These are phyloP conservation scores for Gila orcuttii DNA, from an alignment of 2,113 vertebrate species.

Conservation along the genomic window DNA sequence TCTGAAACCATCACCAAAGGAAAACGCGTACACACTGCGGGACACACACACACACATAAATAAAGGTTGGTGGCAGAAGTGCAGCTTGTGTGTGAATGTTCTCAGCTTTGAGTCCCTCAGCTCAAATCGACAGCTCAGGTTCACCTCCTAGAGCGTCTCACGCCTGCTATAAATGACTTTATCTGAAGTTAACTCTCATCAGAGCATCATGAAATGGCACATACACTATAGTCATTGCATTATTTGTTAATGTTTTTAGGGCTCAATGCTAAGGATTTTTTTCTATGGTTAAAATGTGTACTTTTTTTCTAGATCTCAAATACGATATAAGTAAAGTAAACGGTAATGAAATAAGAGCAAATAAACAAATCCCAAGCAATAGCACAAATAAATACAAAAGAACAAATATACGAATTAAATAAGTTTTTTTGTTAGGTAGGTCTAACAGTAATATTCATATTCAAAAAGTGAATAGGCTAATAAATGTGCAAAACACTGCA, in stretches of 20 bases:
- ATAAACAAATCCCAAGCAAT: too few relatives aligned
- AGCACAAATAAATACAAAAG: too few relatives aligned
- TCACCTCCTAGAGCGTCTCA: constrained; percentile 39
- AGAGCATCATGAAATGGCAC: not conserved
- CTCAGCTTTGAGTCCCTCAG: constrained; percentile 5
- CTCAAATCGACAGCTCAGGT: constrained; percentile 30
- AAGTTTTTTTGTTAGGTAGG: too few relatives aligned
- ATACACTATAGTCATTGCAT: not conserved
- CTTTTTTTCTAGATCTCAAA: too few relatives aligned
- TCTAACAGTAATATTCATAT: too few relatives aligned
- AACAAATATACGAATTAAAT: too few relatives aligned
- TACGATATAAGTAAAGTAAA: too few relatives aligned
- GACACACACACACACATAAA: not conserved
- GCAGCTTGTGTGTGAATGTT: constrained; percentile 17
- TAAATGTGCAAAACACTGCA: too few relatives aligned
- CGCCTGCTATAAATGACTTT: constrained; percentile 58
- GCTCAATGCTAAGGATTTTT: too few relatives aligned
- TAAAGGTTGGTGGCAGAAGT: not conserved
- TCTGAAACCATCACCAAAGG: constrained; percentile 24
- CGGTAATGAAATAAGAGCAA: too few relatives aligned
- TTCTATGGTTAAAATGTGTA: too few relatives aligned
- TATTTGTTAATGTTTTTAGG: not conserved
- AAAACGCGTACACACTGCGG: not conserved
- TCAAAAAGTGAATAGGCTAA: too few relatives aligned
- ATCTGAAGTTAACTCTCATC: not conserved